Evolutionary conservation across 2,113 vertebrate genomes (phyloP).

Genomic region (Pluvialis apricaria): DNA sequence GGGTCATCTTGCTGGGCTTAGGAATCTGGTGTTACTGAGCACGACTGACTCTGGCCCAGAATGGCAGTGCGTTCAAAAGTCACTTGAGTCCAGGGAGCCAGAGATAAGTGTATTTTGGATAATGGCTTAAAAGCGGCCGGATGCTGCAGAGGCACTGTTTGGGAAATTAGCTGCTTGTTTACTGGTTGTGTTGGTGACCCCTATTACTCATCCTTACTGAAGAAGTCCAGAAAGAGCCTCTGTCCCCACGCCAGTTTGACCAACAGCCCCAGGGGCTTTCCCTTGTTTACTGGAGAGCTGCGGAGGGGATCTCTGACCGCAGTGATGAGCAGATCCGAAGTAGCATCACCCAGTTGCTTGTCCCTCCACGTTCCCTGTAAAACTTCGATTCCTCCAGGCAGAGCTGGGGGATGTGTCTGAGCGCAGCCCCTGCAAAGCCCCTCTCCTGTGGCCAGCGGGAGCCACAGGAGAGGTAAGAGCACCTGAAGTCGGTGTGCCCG

Average conservation of each 20-base stretch:
- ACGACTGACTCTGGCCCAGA: background rate
- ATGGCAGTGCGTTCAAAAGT: background rate
- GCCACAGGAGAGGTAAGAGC: background rate
- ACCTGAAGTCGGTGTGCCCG: rapidly evolving
- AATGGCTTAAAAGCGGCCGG: background rate
- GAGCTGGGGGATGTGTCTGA: rapidly evolving
- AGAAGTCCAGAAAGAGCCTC: background rate
- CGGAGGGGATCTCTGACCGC: background rate
- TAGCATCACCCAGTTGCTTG: no score
- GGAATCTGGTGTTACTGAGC: background rate
- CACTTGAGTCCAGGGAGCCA: background rate
- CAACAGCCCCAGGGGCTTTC: background rate
- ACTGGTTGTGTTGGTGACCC: background rate
- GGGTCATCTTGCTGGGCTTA: background rate
- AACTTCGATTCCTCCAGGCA: rapidly evolving
- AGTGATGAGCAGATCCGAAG: background rate
- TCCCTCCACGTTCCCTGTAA: no score
- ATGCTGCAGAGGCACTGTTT: slow-evolving; percentile 5
- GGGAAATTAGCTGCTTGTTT: background rate
- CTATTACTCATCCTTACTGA: background rate
- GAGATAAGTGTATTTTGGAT: background rate
- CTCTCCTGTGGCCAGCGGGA: rapidly evolving
- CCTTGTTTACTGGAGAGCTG: background rate
- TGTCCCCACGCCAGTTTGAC: background rate
- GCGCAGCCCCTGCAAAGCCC: background rate